These are phyloP conservation scores for Diplodus sargus DNA, from an alignment of 2,797 vertebrate species.

Conservation along the genomic window DNA sequence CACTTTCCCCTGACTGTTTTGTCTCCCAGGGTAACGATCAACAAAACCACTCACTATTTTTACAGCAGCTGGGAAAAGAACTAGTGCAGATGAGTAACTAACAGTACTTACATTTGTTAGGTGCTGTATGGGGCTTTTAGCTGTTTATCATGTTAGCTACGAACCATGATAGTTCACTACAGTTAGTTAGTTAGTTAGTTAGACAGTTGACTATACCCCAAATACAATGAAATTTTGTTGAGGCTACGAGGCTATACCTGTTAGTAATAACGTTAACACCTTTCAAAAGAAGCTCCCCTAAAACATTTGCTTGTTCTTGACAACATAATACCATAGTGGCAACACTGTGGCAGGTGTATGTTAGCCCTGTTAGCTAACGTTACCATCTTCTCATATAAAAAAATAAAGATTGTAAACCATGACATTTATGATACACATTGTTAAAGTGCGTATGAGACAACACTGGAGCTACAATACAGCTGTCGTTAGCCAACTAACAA, in stretches of 20 bases:
- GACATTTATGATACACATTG: neutral
- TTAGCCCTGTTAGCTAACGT: conserved; percentile 8
- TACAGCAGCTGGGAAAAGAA: neutral
- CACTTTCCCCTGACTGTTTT: conserved; percentile 9
- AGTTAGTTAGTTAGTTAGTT: too few species aligned
- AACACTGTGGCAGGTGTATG: conserved; percentile 18
- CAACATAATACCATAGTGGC: neutral
- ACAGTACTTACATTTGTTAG: neutral
- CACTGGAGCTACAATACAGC: neutral
- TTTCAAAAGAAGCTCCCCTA: neutral
- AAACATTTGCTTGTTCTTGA: neutral
- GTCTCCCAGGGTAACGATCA: conserved; percentile 60
- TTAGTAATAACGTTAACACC: neutral
- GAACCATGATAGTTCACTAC: neutral
- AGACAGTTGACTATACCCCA: too few species aligned
- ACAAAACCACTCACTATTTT: conserved; percentile 28
- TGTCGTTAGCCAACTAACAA: neutral
- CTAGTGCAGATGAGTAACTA: neutral
- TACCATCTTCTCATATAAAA: neutral
- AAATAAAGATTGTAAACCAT: neutral
- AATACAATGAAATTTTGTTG: neutral
- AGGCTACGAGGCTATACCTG: neutral
- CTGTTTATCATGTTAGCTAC: neutral
- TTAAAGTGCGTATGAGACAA: neutral
- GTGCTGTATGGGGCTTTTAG: neutral